Conservation (phyloP, 1,140 invertebrate species). For the Cotesia glomerata region DNA sequence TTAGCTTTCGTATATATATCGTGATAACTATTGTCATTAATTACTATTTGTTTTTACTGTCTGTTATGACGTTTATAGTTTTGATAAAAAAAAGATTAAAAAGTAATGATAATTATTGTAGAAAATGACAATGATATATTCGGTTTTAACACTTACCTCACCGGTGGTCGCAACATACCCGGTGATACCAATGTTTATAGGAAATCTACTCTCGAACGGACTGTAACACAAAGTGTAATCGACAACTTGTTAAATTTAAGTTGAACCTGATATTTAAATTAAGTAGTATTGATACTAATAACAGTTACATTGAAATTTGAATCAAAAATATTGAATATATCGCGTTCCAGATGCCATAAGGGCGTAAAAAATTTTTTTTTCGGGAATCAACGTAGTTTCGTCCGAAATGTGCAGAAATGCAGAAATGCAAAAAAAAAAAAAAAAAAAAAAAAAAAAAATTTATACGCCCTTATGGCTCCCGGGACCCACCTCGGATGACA, state of each 20-base stretch:
- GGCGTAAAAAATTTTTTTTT: no score
- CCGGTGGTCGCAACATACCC: conserved; percentile 96
- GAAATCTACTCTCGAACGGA: conserved; percentile 91
- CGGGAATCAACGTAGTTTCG: no score
- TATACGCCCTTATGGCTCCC: no score
- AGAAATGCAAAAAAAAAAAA: no score
- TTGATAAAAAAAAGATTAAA: not conserved
- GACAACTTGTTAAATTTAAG: conserved; percentile 32
- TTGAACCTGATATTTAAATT: no score
- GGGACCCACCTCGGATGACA: no score
- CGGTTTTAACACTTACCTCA: conserved; percentile 70
- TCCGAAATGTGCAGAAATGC: no score
- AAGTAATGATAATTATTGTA: not conserved
- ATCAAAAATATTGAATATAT: no score
- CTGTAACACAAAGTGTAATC: conserved; percentile 61
- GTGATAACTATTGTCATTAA: not conserved
- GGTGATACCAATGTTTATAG: conserved; percentile 95
- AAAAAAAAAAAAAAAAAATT: no score
- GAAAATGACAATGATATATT: not conserved
- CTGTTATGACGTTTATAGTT: not conserved
- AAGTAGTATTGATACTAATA: not conserved
- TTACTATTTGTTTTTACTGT: not conserved
- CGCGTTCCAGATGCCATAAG: no score
- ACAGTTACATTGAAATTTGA: no score
- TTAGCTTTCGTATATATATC: not conserved